These are phyloP conservation scores for Helleia helle DNA, from an alignment of 2,888 invertebrate genomes.

Conservation along the genomic window DNA sequence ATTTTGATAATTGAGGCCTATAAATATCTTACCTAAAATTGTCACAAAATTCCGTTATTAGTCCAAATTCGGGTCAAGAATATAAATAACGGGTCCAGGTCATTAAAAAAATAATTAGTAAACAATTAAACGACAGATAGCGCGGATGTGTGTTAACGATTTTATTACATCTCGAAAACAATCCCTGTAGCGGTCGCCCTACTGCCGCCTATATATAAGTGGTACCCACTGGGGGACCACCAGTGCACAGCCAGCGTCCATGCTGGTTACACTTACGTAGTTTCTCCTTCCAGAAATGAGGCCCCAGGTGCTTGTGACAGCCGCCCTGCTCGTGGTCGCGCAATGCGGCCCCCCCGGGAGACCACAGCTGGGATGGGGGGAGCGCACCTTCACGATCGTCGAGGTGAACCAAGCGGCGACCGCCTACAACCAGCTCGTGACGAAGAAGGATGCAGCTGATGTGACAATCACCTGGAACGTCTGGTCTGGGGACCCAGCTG, in stretches of 20 bases:
- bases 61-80: background rate
- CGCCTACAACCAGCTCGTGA: conserved; percentile 64
- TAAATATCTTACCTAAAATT: background rate
- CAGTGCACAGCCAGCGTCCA: conserved; percentile 51
- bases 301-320: conserved; percentile 37
- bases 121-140: conserved; percentile 52
- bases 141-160: conserved; percentile 66
- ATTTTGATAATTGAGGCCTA: no score
- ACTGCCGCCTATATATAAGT: conserved; percentile 61
- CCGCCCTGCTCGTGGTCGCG: conserved; percentile 34
- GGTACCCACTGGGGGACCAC: conserved; percentile 44
- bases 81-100: background rate
- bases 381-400: conserved; percentile 58
- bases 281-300: conserved; percentile 29
- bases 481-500: conserved; percentile 60
- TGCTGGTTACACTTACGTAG: conserved; percentile 29
- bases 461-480: conserved; percentile 65
- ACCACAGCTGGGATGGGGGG: conserved; percentile 62
- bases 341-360: conserved; percentile 54
- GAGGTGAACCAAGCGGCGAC: conserved; percentile 68
- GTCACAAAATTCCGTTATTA: background rate
- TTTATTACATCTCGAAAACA: conserved; percentile 57
- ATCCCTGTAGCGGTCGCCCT: conserved; percentile 65
- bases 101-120: conserved; percentile 31
- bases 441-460: conserved; percentile 50